phyloP scores from a whole-genome alignment of 2,797 vertebrate genomes.

The Carapus acus region DNA sequence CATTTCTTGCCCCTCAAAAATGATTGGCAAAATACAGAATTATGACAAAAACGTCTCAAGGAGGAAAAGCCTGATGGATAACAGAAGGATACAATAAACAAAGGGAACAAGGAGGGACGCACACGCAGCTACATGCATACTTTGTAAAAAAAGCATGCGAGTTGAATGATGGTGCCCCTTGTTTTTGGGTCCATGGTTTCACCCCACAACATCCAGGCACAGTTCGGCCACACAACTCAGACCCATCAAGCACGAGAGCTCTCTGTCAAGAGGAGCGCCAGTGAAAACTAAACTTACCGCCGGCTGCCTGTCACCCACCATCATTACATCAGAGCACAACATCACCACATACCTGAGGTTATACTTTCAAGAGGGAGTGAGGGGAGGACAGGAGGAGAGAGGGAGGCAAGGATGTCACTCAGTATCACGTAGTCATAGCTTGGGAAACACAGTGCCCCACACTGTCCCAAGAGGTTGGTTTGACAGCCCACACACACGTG shows the following conservation, averaged over 20 bases:
- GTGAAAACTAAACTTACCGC: slow-evolving; percentile 74
- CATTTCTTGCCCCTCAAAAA: slow-evolving; percentile 3
- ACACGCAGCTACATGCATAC: slow-evolving; percentile 46
- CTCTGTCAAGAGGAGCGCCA: slow-evolving; percentile 52
- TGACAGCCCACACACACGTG: slow-evolving; percentile 46
- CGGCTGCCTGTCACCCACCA: slow-evolving; percentile 70
- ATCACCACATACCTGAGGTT: slow-evolving; percentile 69
- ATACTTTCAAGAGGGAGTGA: slow-evolving; percentile 57
- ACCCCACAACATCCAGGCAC: slow-evolving; percentile 61
- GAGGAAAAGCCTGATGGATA: slow-evolving; percentile 47
- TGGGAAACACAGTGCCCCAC: slow-evolving; percentile 47
- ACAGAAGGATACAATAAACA: slow-evolving; percentile 57
- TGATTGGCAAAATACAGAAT: slow-evolving; percentile 24
- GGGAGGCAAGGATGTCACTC: slow-evolving; percentile 42
- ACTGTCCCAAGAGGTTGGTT: slow-evolving; percentile 50
- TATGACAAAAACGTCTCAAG: slow-evolving; percentile 35
- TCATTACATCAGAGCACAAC: slow-evolving; percentile 75
- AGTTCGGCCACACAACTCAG: slow-evolving; percentile 58
- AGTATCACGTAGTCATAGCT: slow-evolving; percentile 47
- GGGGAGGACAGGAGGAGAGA: slow-evolving; percentile 34
- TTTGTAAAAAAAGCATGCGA: slow-evolving; percentile 56
- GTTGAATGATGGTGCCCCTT: slow-evolving; percentile 66
- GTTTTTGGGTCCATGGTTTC: slow-evolving; percentile 59
- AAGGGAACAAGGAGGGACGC: slow-evolving; percentile 58
- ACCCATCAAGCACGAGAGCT: slow-evolving; percentile 50